phyloP scores from a whole-genome alignment of 2,113 vertebrate species.

The Tragelaphus scriptus region DNA sequence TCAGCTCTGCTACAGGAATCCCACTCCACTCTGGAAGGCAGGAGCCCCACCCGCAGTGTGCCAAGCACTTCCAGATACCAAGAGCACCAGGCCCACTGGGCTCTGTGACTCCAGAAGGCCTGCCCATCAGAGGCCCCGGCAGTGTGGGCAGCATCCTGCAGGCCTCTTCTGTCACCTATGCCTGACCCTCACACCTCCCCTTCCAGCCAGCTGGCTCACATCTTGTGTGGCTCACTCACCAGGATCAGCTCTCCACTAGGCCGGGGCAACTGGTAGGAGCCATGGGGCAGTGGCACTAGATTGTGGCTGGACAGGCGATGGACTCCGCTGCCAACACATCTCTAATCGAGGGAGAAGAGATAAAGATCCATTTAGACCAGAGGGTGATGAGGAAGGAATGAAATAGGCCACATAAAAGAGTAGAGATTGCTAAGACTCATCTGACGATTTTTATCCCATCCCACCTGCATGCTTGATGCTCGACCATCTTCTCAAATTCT shows the following conservation, averaged over 20 bases:
- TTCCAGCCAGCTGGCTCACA: rapidly evolving
- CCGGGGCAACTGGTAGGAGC: conserved; percentile 69
- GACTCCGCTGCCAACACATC: conserved; percentile 79
- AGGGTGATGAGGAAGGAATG: neutral
- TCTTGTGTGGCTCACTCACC: conserved; percentile 75
- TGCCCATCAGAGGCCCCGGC: rapidly evolving
- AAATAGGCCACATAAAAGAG: neutral
- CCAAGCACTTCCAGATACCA: rapidly evolving
- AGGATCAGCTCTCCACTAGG: conserved; percentile 73
- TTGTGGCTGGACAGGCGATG: conserved; percentile 76
- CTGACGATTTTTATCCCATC: neutral
- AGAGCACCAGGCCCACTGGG: neutral
- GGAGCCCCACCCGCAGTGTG: neutral
- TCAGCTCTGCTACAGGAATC: neutral
- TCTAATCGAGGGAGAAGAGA: conserved; percentile 73
- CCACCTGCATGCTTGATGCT: neutral
- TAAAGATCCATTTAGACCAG: neutral
- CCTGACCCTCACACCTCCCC: rapidly evolving
- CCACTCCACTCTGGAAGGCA: neutral
- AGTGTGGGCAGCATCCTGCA: neutral
- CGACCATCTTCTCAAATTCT: neutral
- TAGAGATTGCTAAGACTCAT: rapidly evolving
- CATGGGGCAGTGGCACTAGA: conserved; percentile 67
- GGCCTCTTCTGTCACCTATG: neutral
- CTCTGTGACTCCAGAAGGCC: neutral